These are phyloP conservation scores for Agonopterix heracliana DNA, from an alignment of 2,888 invertebrate species.

Conservation along the genomic window DNA sequence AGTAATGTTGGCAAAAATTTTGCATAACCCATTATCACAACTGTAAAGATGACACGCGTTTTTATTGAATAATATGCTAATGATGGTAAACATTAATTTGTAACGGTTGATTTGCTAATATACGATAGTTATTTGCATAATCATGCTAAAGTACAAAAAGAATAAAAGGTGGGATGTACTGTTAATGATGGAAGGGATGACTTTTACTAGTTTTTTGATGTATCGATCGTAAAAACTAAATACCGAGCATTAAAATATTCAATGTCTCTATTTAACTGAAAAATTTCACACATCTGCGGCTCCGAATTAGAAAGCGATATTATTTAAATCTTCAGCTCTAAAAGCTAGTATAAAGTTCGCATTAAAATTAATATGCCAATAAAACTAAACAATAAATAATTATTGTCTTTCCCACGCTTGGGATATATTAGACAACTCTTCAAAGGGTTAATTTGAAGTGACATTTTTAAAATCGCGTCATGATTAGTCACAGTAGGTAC, in stretches of 20 bases:
- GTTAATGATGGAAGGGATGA: slow-evolving; percentile 50
- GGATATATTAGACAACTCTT: slow-evolving; percentile 20
- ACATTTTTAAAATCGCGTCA: slow-evolving; percentile 65
- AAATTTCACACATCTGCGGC: slow-evolving; percentile 46
- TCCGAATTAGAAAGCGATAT: slow-evolving; percentile 2
- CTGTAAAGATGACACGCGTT: slow-evolving; percentile 57
- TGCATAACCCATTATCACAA: slow-evolving; percentile 32
- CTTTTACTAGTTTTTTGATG: slow-evolving; percentile 61
- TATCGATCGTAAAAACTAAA: slow-evolving; percentile 56
- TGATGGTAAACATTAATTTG: slow-evolving; percentile 71
- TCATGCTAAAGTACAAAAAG: slow-evolving; percentile 35
- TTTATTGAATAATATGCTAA: slow-evolving; percentile 65
- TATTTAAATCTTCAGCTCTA: neutral
- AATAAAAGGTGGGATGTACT: slow-evolving; percentile 25
- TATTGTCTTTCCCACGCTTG: slow-evolving; percentile 45
- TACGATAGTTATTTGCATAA: slow-evolving; percentile 58
- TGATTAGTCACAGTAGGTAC: slow-evolving; percentile 55
- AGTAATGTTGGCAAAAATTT: slow-evolving; percentile 39
- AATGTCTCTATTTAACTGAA: slow-evolving; percentile 39
- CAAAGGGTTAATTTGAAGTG: slow-evolving; percentile 62
- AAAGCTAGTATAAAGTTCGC: too few species aligned
- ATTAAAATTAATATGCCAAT: too few species aligned
- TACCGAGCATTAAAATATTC: slow-evolving; percentile 35
- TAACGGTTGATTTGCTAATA: slow-evolving; percentile 74
- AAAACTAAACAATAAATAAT: slow-evolving; percentile 3